Evolutionary conservation across 2,113 vertebrate species (phyloP).

Genomic region (Neofelis nebulosa): DNA sequence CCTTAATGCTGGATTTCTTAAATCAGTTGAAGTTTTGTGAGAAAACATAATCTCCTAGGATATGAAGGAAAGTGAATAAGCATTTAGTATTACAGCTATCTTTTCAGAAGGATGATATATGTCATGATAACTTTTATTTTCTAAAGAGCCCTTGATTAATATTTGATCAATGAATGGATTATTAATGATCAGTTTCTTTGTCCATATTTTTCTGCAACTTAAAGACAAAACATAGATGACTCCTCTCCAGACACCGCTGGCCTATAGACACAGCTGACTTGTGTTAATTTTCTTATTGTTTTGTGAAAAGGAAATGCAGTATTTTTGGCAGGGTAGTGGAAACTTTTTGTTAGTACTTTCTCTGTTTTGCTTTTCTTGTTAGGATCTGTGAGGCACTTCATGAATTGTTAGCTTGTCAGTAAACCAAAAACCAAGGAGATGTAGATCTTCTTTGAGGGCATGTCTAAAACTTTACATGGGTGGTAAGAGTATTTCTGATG

Average conservation of each 20-base stretch:
- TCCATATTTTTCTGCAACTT: background rate
- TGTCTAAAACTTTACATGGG: background rate
- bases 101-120: background rate
- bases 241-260: background rate
- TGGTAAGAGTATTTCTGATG: background rate
- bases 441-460: background rate
- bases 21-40: background rate
- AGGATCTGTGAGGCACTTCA: background rate
- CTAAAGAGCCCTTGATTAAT: background rate
- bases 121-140: background rate
- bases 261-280: background rate
- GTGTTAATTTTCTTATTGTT: background rate
- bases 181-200: background rate
- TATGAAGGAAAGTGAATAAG: background rate
- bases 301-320: slow-evolving; percentile 22
- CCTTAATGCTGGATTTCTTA: background rate
- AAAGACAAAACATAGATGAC: background rate
- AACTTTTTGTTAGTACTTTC: background rate
- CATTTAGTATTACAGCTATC: background rate
- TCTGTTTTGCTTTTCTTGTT: background rate
- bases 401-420: slow-evolving; percentile 14
- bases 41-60: background rate
- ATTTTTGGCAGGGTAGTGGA: background rate
- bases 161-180: slow-evolving; percentile 7
- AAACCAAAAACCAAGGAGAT: background rate